Base-by-base conservation (phyloP, 2,113 vertebrate genomes). In the Cinclus mexicanus region DNA sequence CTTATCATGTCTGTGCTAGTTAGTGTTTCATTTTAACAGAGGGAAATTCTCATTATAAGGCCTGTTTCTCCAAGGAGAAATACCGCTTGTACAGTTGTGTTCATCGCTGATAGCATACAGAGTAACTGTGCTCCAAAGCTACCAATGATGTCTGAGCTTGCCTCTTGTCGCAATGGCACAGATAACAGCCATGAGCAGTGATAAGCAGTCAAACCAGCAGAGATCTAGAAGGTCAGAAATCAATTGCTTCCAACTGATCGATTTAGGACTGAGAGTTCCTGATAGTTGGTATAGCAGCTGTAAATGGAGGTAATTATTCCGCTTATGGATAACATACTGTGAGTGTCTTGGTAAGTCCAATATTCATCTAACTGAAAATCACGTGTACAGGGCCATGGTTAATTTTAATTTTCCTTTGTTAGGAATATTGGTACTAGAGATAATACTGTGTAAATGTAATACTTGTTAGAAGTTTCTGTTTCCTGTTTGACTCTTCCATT, bases 201-300 rank as follows among this genome's bases (percentile, higher is more conserved):
- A 76, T 44, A 74, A 83, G 50, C 16, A 68, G 46, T 81, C 28
- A 86, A 87, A 76, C 31, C 50, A 35, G 13, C 6, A 60, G 20
- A 76, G 22, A 84, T 3, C 7, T 23, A 52, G 35, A 67, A 80
- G 18, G 19, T 56, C 57, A 84, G 33, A 95, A 92, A 89, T 89
- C 39, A 47, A 12, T 87, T 2, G 1, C 29, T 77, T 93, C 50
- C 2, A 2, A 1, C 14, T 31, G 52, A 78, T 70, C 0, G 0
- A 23, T 92, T 81, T 75, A 49, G 33, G 22, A 64, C 52, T 67
- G 47, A 71, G 44, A 55, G 17, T 77, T 64, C 22, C 22, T 82
- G 39, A 15, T 83, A 28, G 26, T 35, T 29, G 1, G 47, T 55
- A 63, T 21, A 12, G 12, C 2, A 3, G 37, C 44, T 68, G 39